Conservation (phyloP, 1,140 invertebrate genomes). For the Oryzaephilus surinamensis region DNA sequence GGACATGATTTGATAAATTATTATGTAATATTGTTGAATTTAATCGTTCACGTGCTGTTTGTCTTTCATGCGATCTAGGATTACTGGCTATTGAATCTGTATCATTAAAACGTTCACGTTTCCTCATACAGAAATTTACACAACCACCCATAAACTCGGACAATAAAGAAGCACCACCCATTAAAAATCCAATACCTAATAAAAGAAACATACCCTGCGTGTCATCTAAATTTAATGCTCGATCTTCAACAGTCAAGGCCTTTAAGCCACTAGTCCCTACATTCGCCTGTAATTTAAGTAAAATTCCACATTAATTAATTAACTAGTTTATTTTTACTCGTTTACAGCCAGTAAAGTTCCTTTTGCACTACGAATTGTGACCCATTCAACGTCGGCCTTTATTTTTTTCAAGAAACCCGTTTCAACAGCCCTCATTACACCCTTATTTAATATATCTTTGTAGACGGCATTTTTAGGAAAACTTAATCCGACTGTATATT, state of each 20-base stretch:
- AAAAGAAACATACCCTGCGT: slow-evolving; percentile 70
- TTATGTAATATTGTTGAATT: too few relatives aligned
- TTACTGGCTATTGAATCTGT: slow-evolving; percentile 22
- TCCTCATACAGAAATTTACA: slow-evolving; percentile 40
- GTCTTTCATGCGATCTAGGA: slow-evolving; percentile 21
- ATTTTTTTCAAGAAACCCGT: slow-evolving; percentile 55
- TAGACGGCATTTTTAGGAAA: slow-evolving; percentile 52
- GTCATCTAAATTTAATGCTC: slow-evolving; percentile 57
- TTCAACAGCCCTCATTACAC: slow-evolving; percentile 48
- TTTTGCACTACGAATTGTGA: slow-evolving; percentile 46
- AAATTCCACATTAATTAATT: too few relatives aligned
- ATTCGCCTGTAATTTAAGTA: slow-evolving; percentile 22
- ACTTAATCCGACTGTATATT: slow-evolving; percentile 50
- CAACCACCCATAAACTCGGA: slow-evolving; percentile 56
- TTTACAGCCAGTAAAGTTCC: slow-evolving; percentile 49
- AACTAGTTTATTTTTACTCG: too few relatives aligned
- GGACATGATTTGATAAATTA: too few relatives aligned
- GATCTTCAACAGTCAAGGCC: slow-evolving; percentile 45
- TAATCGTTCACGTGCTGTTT: slow-evolving; percentile 20
- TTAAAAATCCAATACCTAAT: slow-evolving; percentile 51
- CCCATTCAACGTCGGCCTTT: slow-evolving; percentile 54
- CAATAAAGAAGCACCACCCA: slow-evolving; percentile 43
- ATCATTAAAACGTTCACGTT: slow-evolving; percentile 8
- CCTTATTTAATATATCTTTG: slow-evolving; percentile 43
- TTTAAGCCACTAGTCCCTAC: slow-evolving; percentile 14